Evolutionary conservation across 2,113 vertebrate genomes (phyloP), one percentile per base, ranked within the genome.

Genomic region (Saimiri boliviensis): DNA sequence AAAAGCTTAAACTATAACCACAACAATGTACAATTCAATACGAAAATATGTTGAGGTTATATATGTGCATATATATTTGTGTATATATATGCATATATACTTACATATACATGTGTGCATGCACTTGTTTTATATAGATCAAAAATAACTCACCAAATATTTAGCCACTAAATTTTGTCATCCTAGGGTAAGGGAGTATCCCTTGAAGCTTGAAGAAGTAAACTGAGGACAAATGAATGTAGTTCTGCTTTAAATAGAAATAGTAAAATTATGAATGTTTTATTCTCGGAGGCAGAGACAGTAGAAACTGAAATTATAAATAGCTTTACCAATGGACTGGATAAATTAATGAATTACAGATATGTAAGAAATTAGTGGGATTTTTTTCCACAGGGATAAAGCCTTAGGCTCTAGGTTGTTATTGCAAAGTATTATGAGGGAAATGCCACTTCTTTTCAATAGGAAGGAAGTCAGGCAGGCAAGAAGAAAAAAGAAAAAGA

Each of bases 191-290:
- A 25, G 8, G 30, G 3, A 35, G 1, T 90, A 83, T 80, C 14
- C 63, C 42, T 84, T 94, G 70, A 95, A 80, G 37, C 52, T 37
- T 32, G 40, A 93, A 77, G 42, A 77, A 88, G 35, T 32, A 87
- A 85, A 45, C 17, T 63, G 37, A 95, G n/a, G 25, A 94, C 23
- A 77, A 79, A 70, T 21, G 45, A 89, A 95, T 95, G 19, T 79
- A 68, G 37, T 49, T 83, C 42, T 30, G 21, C 42, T 56, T 87
- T 87, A 70, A 52, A 76, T 10, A 49, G 13, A 16, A 37, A 42
- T 30, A 80, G 70, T 30, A 74, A 52, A 84, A 20, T 47, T 86
- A 76, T 14, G 14, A 21, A 63, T 84, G 27, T 5, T 3, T 37
- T 70, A 68, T 86, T 12, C 63, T 49, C 35, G 37, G 74, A 79